Conservation (phyloP, 2,888 invertebrate species). For the Aphodius sticticus region DNA sequence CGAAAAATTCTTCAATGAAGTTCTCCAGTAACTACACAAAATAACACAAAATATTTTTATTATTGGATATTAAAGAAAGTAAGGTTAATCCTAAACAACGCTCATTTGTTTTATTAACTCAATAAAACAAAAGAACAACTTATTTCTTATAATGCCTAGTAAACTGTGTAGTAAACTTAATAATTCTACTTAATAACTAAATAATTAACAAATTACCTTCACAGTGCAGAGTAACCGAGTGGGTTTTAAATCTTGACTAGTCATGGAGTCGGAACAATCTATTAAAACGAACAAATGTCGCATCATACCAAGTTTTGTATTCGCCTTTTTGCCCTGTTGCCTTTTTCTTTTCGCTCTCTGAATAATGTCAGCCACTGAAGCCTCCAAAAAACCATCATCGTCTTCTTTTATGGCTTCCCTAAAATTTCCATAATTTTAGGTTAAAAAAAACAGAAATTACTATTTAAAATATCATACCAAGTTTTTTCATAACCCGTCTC, state of each 20-base stretch:
- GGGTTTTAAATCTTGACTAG: conserved; percentile 94
- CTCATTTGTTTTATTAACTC: too few species aligned
- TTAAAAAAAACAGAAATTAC: conserved; percentile 25
- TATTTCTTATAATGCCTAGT: too few species aligned
- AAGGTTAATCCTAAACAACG: conserved; percentile 49
- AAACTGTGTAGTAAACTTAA: too few species aligned
- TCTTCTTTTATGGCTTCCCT: conserved; percentile 98
- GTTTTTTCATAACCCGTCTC: conserved; percentile 96
- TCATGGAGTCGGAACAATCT: conserved; percentile 95
- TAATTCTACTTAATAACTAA: too few species aligned
- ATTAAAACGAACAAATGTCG: conserved; percentile 90
- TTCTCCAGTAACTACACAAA: conserved; percentile 78
- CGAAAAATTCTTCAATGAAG: conserved; percentile 97
- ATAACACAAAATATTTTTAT: too few species aligned
- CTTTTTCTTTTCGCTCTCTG: conserved; percentile 87
- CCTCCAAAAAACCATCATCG: conserved; percentile 90
- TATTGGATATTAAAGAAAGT: too few species aligned
- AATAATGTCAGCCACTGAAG: conserved; percentile 90
- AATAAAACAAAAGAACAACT: too few species aligned
- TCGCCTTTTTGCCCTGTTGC: conserved; percentile 73
- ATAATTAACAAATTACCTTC: conserved; percentile 68
- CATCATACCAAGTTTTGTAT: conserved; percentile 97
- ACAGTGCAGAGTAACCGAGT: conserved; percentile 85
- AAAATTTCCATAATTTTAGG: conserved; percentile 34
- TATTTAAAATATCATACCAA: conserved; percentile 67